Base-by-base conservation (phyloP, 2,888 invertebrate species). In the Heliconius ismenius region DNA sequence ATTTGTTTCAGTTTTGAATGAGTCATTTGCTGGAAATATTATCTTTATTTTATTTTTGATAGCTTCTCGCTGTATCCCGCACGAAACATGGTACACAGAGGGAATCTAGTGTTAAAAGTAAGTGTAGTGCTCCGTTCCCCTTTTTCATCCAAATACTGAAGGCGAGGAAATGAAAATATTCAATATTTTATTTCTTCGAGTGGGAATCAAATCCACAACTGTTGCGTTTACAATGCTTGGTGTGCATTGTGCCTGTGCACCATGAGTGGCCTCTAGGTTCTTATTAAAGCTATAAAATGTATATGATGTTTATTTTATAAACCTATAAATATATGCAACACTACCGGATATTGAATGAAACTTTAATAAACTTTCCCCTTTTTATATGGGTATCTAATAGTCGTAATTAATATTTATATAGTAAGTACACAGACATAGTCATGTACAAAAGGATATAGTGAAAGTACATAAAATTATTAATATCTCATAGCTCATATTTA, bases 391-490 rank as follows among this genome's bases (percentile, higher is more conserved):
- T 32, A 21, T 64, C 21, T 21, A 32, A 32, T 64, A 64, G 64
- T 64, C 32, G 32, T 64, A 7, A 64, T 64, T 64, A 64, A 64
- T 64, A 64, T 64, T 32, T 36, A 64, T 64, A 64, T 64, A 36
- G 21, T 32, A 64, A 36, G 64, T 32, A 64, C 64, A 21, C 32
- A n/a, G n/a, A n/a, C n/a, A 64, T n/a, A 64, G 32, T 32, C 28
- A 10, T 64, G 18, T 64, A 64, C 32, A 36, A 64, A 64, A 64
- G 32, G 32, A 36, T 32, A 32, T n/a, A 64, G 32, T 21, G 64
- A 64, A 65, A 65, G 65, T 65, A 15, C 6, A 24, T 13, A 13
- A 58, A 58, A 58, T 21, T n/a, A 58, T 58, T 9, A n/a, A 11
- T 58, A 58, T n/a, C 58, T n/a, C 21, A n/a, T 58, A 58, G 18